Evolutionary conservation across 2,888 invertebrate species (phyloP).

Genomic region (Oscheius sp.): DNA sequence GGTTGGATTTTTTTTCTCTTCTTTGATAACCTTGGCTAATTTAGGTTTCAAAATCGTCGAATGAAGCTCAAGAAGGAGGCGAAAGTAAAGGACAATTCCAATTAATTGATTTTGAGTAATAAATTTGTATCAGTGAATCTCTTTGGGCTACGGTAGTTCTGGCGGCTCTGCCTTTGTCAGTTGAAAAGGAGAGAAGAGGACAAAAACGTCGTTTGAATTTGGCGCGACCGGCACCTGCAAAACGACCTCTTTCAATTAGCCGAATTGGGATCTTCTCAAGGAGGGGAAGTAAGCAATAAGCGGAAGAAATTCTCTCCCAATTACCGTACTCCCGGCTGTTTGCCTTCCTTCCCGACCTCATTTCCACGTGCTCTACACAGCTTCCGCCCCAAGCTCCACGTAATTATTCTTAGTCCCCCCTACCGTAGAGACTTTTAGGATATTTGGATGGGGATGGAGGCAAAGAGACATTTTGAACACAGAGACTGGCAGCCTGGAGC

Average conservation of each 20-base stretch:
- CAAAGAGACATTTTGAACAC: no score
- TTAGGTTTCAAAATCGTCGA: conserved; percentile 30
- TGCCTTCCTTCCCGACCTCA: background rate
- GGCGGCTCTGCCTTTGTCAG: conserved; percentile 1
- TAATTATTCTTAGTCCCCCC: background rate
- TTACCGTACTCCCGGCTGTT: background rate
- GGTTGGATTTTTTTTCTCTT: background rate
- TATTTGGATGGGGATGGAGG: no score
- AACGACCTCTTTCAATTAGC: conserved; percentile 28
- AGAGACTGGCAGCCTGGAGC: no score
- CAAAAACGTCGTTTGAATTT: conserved; percentile 30
- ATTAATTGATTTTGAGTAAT: background rate
- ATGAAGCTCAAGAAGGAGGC: conserved; percentile 35
- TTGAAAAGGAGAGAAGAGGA: conserved; percentile 25
- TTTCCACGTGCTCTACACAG: background rate
- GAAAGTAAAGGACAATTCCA: background rate
- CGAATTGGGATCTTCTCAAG: conserved; percentile 3
- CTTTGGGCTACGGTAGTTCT: background rate
- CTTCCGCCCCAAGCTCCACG: no score
- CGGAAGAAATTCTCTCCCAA: background rate
- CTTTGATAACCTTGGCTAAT: background rate
- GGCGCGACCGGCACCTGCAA: conserved; percentile 11
- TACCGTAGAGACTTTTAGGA: no score
- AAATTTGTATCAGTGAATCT: background rate
- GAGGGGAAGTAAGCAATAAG: background rate